A percentile compares a stretch with the other conserved stretches of the same genome.
These are phyloP conservation scores for Spea bombifrons DNA, from an alignment of 2,113 vertebrate genomes.

Conservation along the genomic window DNA sequence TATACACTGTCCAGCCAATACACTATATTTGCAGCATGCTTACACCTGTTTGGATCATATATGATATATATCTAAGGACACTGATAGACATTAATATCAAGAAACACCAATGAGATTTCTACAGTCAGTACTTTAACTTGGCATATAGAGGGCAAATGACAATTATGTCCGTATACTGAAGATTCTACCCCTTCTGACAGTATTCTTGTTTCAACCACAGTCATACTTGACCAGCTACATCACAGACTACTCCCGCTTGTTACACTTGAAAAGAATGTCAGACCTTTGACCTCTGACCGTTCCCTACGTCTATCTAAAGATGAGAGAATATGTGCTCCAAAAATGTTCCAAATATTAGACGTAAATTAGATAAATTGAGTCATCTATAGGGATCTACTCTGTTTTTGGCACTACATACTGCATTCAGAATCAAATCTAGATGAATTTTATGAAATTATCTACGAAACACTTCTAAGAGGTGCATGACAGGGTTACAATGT, in stretches of 20 bases:
- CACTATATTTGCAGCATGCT: too few species aligned
- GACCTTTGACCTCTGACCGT: conserved; percentile 8
- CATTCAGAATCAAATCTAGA: too few species aligned
- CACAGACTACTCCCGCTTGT: neutral
- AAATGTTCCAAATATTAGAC: neutral
- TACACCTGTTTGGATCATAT: too few species aligned
- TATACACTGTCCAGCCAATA: too few species aligned
- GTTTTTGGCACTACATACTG: too few species aligned
- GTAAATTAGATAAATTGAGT: neutral
- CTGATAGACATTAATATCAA: too few species aligned
- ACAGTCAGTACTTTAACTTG: neutral
- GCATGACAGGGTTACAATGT: too few species aligned
- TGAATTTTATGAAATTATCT: too few species aligned
- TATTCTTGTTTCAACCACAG: neutral
- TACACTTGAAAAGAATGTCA: neutral
- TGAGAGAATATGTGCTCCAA: neutral
- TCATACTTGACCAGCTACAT: conserved; percentile 15
- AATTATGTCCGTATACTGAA: conserved; percentile 16
- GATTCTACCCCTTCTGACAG: conserved; percentile 9
- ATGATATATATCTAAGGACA: too few species aligned
- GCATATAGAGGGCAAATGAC: conserved; percentile 12
- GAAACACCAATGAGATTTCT: too few species aligned
- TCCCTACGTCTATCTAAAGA: neutral
- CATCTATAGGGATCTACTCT: too few species aligned
- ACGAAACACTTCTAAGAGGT: too few species aligned